These are phyloP conservation scores for Calosoma granatense DNA, from an alignment of 1,140 invertebrate species.

Conservation along the genomic window DNA sequence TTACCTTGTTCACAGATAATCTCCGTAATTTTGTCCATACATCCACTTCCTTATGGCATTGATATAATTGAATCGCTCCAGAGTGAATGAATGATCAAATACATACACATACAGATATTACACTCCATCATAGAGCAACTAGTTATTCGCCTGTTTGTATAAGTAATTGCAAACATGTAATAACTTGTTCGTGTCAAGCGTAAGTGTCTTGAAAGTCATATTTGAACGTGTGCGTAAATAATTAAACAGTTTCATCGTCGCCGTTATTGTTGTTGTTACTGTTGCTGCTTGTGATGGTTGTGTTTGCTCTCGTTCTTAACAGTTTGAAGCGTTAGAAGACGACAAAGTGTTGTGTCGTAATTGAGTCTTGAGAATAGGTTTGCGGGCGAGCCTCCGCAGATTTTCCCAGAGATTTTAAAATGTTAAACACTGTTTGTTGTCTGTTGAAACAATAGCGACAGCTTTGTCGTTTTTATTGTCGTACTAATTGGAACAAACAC, in stretches of 20 bases:
- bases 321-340: background rate
- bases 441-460: background rate
- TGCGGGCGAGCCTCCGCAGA: background rate
- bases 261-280: too few species aligned
- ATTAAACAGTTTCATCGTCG: background rate
- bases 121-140: too few species aligned
- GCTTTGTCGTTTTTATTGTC: background rate
- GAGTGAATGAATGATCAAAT: background rate
- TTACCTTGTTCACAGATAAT: background rate
- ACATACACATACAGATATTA: too few species aligned
- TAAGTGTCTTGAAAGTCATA: too few species aligned
- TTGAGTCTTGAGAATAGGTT: background rate
- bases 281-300: too few species aligned
- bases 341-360: background rate
- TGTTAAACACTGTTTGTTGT: background rate
- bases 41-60: background rate
- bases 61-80: background rate
- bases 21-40: too few species aligned
- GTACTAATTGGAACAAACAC: background rate
- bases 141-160: too few species aligned
- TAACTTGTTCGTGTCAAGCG: too few species aligned
- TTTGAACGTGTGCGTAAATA: background rate
- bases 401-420: conserved; percentile 8
- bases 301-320: background rate
- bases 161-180: too few species aligned